These are phyloP conservation scores for Amphipoea lucens DNA, from an alignment of 2,888 invertebrate species.

Conservation along the genomic window DNA sequence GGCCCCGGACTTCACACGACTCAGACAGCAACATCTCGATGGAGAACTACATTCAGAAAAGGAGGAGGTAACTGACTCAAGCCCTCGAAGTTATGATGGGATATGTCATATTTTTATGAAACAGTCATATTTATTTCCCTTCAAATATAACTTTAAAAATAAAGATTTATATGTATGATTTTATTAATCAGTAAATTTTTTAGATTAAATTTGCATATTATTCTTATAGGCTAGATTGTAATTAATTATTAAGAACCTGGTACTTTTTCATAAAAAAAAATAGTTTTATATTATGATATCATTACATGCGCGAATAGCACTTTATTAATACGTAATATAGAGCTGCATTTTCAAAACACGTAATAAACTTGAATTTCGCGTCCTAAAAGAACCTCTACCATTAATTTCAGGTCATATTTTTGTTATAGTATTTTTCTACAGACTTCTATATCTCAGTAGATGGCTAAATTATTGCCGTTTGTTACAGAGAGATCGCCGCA, in stretches of 20 bases:
- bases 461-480: constrained; percentile 41
- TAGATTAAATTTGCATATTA: not conserved
- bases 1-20: constrained; percentile 96
- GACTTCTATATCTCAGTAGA: too few relatives aligned
- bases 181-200: not conserved
- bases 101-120: not conserved
- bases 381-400: not conserved
- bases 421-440: not conserved
- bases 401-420: not conserved
- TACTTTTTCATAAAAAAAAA: not conserved
- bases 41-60: constrained; percentile 97
- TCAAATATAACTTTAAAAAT: not conserved
- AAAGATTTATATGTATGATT: not conserved
- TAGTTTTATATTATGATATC: not conserved
- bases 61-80: constrained; percentile 93
- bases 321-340: not conserved
- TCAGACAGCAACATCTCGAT: constrained; percentile 97
- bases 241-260: not conserved
- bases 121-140: not conserved
- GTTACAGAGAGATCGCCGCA: constrained; percentile 95
- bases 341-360: not conserved
- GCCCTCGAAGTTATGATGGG: not conserved
- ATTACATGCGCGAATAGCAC: not conserved
- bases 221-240: not conserved
- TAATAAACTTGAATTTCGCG: not conserved